Evolutionary conservation across 2,113 vertebrate species (phyloP).

Genomic region (Ovibos moschatus): DNA sequence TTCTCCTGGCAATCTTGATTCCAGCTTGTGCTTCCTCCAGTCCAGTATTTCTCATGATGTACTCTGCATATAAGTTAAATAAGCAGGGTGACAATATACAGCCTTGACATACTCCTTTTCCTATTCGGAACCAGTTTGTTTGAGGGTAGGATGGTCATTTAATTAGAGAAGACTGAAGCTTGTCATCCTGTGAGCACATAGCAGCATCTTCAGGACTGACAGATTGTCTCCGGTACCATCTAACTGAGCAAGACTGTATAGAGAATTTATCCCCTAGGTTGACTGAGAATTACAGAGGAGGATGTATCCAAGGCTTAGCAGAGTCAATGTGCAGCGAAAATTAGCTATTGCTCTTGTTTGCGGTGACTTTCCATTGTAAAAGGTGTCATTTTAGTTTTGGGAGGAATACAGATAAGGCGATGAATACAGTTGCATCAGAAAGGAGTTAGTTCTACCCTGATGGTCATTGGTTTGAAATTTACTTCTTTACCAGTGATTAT

Average conservation of each 20-base stretch:
- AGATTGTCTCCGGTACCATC: not conserved
- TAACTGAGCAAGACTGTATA: not conserved
- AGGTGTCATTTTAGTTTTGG: not conserved
- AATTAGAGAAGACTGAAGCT: not conserved
- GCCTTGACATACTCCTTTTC: too few relatives aligned
- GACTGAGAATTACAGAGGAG: not conserved
- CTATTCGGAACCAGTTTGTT: too few relatives aligned
- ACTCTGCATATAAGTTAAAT: too few relatives aligned
- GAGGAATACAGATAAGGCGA: not conserved
- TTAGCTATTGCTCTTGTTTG: not conserved
- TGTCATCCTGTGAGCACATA: not conserved
- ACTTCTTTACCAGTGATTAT: not conserved
- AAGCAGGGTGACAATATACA: too few relatives aligned
- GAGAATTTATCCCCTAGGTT: not conserved
- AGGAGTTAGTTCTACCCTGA: not conserved
- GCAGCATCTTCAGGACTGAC: not conserved
- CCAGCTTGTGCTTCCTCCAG: too few relatives aligned
- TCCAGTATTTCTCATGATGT: rapidly evolving
- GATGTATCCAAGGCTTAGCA: rapidly evolving
- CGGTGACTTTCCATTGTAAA: not conserved
- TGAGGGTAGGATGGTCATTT: not conserved
- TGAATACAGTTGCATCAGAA: too few relatives aligned
- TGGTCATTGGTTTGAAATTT: not conserved
- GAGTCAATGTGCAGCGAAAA: not conserved
- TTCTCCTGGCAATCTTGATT: too few relatives aligned